Conservation (phyloP, 2,888 invertebrate species). For the Ormyrus labotus region DNA sequence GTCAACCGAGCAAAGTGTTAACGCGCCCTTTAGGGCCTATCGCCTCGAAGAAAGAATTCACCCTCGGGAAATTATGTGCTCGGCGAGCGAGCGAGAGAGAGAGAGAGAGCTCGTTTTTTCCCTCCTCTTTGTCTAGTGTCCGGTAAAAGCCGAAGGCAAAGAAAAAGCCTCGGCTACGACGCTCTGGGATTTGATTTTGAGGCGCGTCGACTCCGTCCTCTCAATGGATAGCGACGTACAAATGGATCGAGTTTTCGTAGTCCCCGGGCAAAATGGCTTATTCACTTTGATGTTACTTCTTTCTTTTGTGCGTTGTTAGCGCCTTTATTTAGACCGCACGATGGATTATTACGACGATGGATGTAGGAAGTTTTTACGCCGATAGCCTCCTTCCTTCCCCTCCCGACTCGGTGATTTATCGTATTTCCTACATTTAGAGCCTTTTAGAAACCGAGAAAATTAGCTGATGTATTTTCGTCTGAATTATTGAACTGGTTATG, state of each 20-base stretch:
- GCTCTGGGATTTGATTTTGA: conserved; percentile 52
- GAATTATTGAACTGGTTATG: neutral
- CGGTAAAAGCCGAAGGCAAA: conserved; percentile 41
- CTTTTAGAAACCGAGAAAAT: neutral
- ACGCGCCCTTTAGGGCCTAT: conserved; percentile 68
- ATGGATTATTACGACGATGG: conserved; percentile 2
- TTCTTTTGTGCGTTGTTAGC: conserved; percentile 15
- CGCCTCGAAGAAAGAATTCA: conserved; percentile 66
- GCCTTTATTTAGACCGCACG: conserved; percentile 29
- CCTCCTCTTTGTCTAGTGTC: conserved; percentile 13
- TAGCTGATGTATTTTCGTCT: neutral
- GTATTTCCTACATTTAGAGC: neutral
- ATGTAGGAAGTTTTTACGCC: conserved; percentile 27
- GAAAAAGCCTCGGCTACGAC: conserved; percentile 45
- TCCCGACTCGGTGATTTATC: conserved; percentile 6
- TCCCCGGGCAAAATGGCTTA: conserved; percentile 39
- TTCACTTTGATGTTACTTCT: conserved; percentile 47
- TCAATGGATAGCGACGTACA: conserved; percentile 39
- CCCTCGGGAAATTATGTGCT: conserved; percentile 70
- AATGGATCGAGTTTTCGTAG: conserved; percentile 49
- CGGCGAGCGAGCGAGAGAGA: too few species aligned
- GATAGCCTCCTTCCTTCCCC: neutral
- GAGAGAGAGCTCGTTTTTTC: too few species aligned
- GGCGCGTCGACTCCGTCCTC: conserved; percentile 8
- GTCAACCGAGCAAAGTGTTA: conserved; percentile 68